These are phyloP conservation scores for Malurus elegans DNA, from an alignment of 2,113 vertebrate species.

Conservation along the genomic window DNA sequence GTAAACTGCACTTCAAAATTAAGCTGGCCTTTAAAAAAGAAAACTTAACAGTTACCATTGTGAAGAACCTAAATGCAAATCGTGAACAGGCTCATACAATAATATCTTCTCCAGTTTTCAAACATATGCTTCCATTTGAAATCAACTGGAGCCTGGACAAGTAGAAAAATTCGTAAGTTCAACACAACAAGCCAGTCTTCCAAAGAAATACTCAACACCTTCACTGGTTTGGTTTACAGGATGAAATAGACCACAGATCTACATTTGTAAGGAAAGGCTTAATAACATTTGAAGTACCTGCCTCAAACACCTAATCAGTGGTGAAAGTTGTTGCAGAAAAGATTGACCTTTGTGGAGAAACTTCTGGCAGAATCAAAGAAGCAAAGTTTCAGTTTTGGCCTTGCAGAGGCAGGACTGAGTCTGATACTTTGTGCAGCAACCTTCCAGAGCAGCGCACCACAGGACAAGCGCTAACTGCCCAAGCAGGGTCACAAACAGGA, in stretches of 20 bases:
- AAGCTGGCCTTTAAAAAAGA: not conserved
- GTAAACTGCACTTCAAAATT: not conserved
- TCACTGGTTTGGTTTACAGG: not conserved
- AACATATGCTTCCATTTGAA: not conserved
- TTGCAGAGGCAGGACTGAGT: not conserved
- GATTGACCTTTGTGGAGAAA: not conserved
- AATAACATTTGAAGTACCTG: not conserved
- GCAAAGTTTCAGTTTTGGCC: not conserved
- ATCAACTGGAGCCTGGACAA: not conserved
- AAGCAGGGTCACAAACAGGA: not conserved
- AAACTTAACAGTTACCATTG: not conserved
- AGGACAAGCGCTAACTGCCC: too few relatives aligned
- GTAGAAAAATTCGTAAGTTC: not conserved
- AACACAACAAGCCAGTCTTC: not conserved
- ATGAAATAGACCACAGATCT: not conserved
- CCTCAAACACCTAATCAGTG: not conserved
- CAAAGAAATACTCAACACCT: not conserved
- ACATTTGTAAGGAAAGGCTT: not conserved
- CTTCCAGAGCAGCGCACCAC: accelerated
- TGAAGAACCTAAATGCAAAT: not conserved
- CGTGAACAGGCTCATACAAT: not conserved
- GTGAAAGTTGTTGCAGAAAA: not conserved
- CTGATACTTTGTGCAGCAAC: not conserved
- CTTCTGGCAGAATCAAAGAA: not conserved
- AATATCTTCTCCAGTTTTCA: not conserved